These are phyloP conservation scores for Nasonovia ribisnigri DNA, from an alignment of 2,888 invertebrate genomes.

Conservation along the genomic window DNA sequence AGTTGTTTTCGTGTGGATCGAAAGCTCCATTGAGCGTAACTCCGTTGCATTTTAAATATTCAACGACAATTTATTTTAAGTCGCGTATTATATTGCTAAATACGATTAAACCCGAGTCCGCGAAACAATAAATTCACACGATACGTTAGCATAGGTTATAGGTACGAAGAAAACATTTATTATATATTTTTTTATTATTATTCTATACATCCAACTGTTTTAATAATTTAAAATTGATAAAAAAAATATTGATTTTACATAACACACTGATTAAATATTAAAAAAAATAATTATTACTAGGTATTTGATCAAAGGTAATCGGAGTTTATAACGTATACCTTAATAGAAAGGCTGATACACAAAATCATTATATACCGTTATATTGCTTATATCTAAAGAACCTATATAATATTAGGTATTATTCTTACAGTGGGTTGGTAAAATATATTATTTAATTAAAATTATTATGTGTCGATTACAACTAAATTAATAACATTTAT, in stretches of 20 bases:
- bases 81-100: not conserved
- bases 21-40: not conserved
- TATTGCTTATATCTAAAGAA: too few relatives aligned
- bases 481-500: not conserved
- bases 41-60: not conserved
- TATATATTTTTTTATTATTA: not conserved
- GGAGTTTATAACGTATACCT: too few relatives aligned
- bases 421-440: not conserved
- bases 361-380: too few relatives aligned
- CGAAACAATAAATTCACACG: not conserved
- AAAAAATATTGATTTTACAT: not conserved
- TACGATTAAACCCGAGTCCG: not conserved
- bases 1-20: not conserved
- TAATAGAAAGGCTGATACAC: too few relatives aligned
- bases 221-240: not conserved
- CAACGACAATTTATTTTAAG: not conserved
- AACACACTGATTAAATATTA: not conserved
- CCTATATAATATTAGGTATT: not conserved
- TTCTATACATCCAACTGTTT: not conserved
- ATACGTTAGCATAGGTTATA: not conserved
- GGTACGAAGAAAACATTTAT: not conserved
- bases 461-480: not conserved
- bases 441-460: not conserved
- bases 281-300: not conserved
- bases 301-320: not conserved